Conservation (phyloP, 2,797 vertebrate genomes). For the Danio jaintianensis region DNA sequence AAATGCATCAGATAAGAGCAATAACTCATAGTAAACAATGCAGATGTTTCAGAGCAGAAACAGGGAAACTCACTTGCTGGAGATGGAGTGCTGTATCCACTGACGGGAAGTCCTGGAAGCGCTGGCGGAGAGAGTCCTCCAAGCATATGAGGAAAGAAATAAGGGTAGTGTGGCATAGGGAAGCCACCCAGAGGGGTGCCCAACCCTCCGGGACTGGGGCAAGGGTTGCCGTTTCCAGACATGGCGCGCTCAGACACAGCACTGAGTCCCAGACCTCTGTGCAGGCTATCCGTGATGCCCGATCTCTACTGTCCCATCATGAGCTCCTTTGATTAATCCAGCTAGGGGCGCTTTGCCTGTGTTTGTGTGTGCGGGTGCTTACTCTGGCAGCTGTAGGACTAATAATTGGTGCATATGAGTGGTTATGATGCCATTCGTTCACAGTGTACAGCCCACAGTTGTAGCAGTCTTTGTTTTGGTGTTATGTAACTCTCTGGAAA, state of each 20-base stretch:
- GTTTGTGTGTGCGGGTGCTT: background rate
- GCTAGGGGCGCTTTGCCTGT: constrained; percentile 20
- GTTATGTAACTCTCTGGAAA: constrained; percentile 25
- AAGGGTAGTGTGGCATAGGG: constrained; percentile 84
- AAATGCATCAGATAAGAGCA: background rate
- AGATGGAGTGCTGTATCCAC: constrained; percentile 88
- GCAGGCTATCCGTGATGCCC: constrained; percentile 19
- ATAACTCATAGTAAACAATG: background rate
- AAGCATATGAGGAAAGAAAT: constrained; percentile 87
- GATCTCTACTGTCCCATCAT: constrained; percentile 43
- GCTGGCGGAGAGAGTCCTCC: constrained; percentile 84
- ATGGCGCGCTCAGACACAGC: constrained; percentile 67
- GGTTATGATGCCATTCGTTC: constrained; percentile 31
- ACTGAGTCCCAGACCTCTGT: constrained; percentile 37
- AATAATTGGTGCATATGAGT: constrained; percentile 4
- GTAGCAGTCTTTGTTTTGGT: background rate
- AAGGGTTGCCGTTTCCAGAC: constrained; percentile 87
- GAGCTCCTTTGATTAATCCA: constrained; percentile 38
- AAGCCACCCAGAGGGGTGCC: constrained; percentile 79
- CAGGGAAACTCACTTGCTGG: constrained; percentile 85
- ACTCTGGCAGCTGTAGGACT: constrained; percentile 13
- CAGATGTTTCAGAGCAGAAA: background rate
- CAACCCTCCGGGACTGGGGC: constrained; percentile 63
- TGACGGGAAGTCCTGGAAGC: constrained; percentile 82
- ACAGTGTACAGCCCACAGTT: constrained; percentile 4